Base-by-base conservation (phyloP, 2,797 vertebrate species). In the Odontamblyopus lacepedii region DNA sequence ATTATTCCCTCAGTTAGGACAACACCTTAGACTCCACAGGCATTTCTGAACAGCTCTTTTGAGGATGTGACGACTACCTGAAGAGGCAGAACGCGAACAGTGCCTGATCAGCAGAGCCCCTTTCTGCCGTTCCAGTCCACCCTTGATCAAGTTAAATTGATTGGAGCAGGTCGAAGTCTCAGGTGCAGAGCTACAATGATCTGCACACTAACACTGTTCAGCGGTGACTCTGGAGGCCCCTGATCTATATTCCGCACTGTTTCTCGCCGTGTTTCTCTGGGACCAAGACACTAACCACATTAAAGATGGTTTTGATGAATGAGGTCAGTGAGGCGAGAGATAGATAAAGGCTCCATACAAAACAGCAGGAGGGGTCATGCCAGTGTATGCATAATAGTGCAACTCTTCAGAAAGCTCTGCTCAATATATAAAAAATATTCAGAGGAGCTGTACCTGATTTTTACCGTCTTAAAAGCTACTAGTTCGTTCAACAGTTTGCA, bases 211-310 rank as follows among this genome's bases (percentile, higher is more conserved):
- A 30, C 7, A 18, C 18, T 63, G 7, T 61, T 61, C 27, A 38
- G 13, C 0, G 44, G 44, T 15, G 44, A 15, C 32, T 11, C n/a
- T 19, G 32, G 30, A 63, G 30, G 19, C 18, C 11, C 61, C 3
- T 61, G 29, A 63, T 63, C 61, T 38, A 63, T 38, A 63, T 63
- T 63, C 61, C 38, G 61, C 30, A 11, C 16, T 63, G 61, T 35
- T 11, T 23, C 61, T 63, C 61, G n/a, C 59, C 3, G 32, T 15
- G 44, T 15, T 48, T 48, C 61, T 63, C 19, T 63, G 61, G 61
- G 30, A 63, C 6, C 18, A 48, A 38, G 60, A n/a, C 32, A 38
- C 30, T 63, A n/a, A 35, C 8, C 18, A 38, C 61, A 38, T 61
- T 23, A 63, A 63, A 62, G 11, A 32, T 35, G 32, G 9, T 63